Evolutionary conservation across 2,113 vertebrate species (phyloP).

Genomic region (Crocuta crocuta): DNA sequence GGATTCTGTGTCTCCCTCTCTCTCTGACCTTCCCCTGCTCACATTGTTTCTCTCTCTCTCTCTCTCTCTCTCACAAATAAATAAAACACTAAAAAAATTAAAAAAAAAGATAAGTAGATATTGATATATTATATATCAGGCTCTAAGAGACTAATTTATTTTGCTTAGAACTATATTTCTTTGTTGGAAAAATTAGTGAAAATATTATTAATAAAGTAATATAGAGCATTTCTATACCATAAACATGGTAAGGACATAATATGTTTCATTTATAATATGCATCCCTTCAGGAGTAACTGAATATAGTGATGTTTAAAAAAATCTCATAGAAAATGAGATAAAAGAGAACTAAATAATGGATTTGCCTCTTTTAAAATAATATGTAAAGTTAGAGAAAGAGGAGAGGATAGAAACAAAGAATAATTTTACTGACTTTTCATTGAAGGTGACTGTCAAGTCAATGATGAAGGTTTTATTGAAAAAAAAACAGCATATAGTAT

Average conservation of each 20-base stretch:
- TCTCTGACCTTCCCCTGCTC: too few species aligned
- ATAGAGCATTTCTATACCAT: background rate
- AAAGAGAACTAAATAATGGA: conserved; percentile 1
- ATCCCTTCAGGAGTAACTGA: conserved; percentile 21
- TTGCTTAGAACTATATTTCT: conserved; percentile 27
- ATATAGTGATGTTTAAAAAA: conserved; percentile 8
- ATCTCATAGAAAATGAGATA: conserved; percentile 34
- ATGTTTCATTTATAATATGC: background rate
- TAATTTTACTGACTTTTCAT: conserved; percentile 23
- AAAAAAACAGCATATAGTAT: background rate
- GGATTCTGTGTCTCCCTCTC: too few species aligned
- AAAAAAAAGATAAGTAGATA: too few species aligned
- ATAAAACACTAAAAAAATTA: too few species aligned
- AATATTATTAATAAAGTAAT: conserved; percentile 49
- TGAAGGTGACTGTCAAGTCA: background rate
- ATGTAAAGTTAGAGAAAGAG: background rate
- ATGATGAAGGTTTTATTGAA: conserved; percentile 20
- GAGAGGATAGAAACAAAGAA: background rate
- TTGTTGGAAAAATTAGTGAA: conserved; percentile 53
- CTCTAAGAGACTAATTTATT: conserved; percentile 36
- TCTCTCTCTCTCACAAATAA: too few species aligned
- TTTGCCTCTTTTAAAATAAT: conserved; percentile 15
- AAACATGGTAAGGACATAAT: conserved; percentile 23
- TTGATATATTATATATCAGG: background rate
- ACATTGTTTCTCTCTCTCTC: too few species aligned